Percentiles rank a stretch among this genome's conserved stretches.
Evolutionary conservation across 2,888 invertebrate genomes (phyloP).

Genomic region (Epistrophe grossulariae): DNA sequence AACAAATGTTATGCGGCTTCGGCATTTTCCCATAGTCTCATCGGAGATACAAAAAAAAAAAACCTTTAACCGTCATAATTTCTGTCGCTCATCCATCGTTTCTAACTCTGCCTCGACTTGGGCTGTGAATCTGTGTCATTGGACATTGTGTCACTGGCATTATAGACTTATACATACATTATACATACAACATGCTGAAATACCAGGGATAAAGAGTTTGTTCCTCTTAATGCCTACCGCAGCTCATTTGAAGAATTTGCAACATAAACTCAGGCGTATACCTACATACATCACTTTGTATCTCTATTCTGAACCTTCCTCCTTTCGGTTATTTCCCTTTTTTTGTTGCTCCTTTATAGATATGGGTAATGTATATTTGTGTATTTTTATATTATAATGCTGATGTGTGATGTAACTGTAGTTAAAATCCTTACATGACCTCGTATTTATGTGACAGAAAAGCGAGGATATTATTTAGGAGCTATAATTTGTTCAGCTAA

Average conservation of each 20-base stretch:
- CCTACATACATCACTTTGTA: neutral
- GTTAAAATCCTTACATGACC: conserved; percentile 58
- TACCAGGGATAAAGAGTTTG: conserved; percentile 13
- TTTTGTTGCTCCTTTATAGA: neutral
- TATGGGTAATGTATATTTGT: neutral
- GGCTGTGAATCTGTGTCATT: conserved; percentile 45
- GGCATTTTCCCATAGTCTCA: neutral
- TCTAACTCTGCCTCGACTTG: neutral
- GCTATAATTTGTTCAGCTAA: conserved; percentile 13
- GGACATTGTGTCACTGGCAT: conserved; percentile 39
- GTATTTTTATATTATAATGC: conserved; percentile 8
- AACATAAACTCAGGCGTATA: conserved; percentile 4
- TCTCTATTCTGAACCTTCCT: neutral
- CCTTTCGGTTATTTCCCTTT: neutral
- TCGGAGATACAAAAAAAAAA: neutral
- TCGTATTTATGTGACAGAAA: conserved; percentile 33
- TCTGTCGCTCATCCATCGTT: conserved; percentile 22
- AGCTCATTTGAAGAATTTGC: conserved; percentile 40
- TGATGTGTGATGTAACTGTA: conserved; percentile 44
- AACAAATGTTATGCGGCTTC: conserved; percentile 6
- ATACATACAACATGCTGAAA: neutral
- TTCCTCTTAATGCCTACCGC: conserved; percentile 1
- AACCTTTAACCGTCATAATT: conserved; percentile 30
- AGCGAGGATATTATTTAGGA: conserved; percentile 11
- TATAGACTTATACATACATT: neutral